Base-by-base conservation (phyloP, 2,797 vertebrate genomes). In the Apogon talboti region DNA sequence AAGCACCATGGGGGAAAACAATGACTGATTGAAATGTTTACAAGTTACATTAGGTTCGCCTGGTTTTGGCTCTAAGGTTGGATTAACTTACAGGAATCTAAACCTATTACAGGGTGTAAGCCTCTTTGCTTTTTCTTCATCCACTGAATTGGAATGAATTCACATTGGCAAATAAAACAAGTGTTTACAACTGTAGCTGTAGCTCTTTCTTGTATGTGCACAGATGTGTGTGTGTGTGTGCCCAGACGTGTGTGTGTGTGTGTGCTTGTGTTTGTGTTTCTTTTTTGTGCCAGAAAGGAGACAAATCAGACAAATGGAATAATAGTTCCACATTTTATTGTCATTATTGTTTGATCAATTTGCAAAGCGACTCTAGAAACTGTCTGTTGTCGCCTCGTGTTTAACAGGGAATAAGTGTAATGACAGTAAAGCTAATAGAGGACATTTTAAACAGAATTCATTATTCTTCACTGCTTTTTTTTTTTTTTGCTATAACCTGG, bases 81-180 rank as follows among this genome's bases (percentile, higher is more conserved):
- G 41, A 60, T 74, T 72, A 69, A 46, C 73, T 69, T 76, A 45
- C 41, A 64, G 55, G 59, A 53, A 71, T 71, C 55, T 60, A 72
- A 71, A 75, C 60, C 47, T 66, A 46, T 66, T 74, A 63, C 33
- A 64, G 28, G 46, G 43, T 47, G 42, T 54, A 69, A 58, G 35
- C 24, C 43, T 78, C 61, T 79, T 64, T 65, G 37, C 58, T 67
- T 51, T 57, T 47, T 61, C 40, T 54, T 52, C 51, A 66, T 63
- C 33, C 49, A 38, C 11, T 42, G 59, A 71, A 16, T 15, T 64
- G 50, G 52, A 77, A 65, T 57, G 16, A 58, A 60, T 78, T 76
- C 21, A 60, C 8, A 30, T 10, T 53, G 60, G 54, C 38, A 75
- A 70, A 53, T 54, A 48, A 57, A 74, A 48, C n/a, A 51, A 54